Base-by-base conservation (phyloP, 1,140 invertebrate genomes). In the Cecropterus lyciades region DNA sequence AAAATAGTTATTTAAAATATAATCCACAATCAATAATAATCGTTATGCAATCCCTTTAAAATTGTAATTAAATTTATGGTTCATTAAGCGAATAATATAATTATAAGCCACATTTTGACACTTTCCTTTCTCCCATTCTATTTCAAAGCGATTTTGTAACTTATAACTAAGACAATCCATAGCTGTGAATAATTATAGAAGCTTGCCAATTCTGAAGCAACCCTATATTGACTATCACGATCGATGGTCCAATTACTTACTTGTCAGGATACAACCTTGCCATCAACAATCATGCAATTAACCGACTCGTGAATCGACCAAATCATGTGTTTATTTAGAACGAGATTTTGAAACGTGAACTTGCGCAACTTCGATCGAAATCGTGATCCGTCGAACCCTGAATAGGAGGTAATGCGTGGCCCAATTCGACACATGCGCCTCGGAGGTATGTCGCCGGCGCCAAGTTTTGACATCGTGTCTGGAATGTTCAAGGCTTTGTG, bases 321-420 rank as follows among this genome's bases (percentile, higher is more conserved):
- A 62, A 62, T 49, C 57, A 62, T 62, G 59, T 51, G 33, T 16
- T 62, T 62, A 62, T 62, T 62, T 51, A 27, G 59, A 62, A 62
- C 59, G 14, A 45, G 51, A 63, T 68, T 62, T 51, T 7, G 46
- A 51, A 62, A 62, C 33, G 59, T n/a, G n/a, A n/a, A 33, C 65
- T 79, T 82, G 72, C 80, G 69, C 69, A 79, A 80, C 20, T 46
- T 13, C 40, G 43, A 75, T 57, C 71, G 43, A 70, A 65, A 70
- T 87, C 84, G 84, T 87, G 84, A 82, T 79, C 84, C 66, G 70
- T 74, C 60, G 75, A 80, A 73, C 84, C 81, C 64, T 85, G 81
- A 81, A 70, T 77, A 57, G 75, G 74, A 75, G 74, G 73, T 70
- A 70, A 30, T 43, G 59, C 63, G 59, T 80, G 77, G 56, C 53